These are phyloP conservation scores for Drosophila colorata DNA, from an alignment of 2,888 invertebrate genomes.

Conservation along the genomic window DNA sequence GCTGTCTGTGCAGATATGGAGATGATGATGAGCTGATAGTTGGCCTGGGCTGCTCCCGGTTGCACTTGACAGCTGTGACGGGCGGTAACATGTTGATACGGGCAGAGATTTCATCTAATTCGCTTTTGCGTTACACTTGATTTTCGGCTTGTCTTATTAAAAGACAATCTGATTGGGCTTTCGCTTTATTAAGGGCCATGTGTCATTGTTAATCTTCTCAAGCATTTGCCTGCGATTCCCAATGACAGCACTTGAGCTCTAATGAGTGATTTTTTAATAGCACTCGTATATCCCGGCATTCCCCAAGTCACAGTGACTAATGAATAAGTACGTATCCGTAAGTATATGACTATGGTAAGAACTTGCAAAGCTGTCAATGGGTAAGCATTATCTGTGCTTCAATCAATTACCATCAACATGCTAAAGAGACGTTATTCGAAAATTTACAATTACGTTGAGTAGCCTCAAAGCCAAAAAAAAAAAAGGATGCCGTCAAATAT, in stretches of 20 bases:
- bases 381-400: no score
- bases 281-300: conserved; percentile 5
- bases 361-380: no score
- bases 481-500: no score
- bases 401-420: no score
- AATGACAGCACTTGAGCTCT: conserved; percentile 40
- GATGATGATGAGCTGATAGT: conserved; percentile 42
- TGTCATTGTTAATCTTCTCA: conserved; percentile 47
- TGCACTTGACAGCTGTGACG: conserved; percentile 71
- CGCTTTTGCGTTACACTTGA: conserved; percentile 62
- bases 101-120: conserved; percentile 59
- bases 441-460: no score
- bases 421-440: no score
- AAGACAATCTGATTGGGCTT: conserved; percentile 57
- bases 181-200: conserved; percentile 44
- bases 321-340: neutral
- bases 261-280: conserved; percentile 47
- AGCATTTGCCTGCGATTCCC: conserved; percentile 28
- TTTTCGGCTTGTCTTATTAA: conserved; percentile 61
- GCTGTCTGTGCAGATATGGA: conserved; percentile 56
- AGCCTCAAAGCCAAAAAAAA: no score
- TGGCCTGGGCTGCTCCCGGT: conserved; percentile 2
- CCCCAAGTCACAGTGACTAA: neutral
- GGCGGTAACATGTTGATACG: conserved; percentile 62
- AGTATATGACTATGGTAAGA: neutral